These are phyloP conservation scores for Pogonocichla stellata DNA, from an alignment of 2,113 vertebrate species.

Conservation along the genomic window DNA sequence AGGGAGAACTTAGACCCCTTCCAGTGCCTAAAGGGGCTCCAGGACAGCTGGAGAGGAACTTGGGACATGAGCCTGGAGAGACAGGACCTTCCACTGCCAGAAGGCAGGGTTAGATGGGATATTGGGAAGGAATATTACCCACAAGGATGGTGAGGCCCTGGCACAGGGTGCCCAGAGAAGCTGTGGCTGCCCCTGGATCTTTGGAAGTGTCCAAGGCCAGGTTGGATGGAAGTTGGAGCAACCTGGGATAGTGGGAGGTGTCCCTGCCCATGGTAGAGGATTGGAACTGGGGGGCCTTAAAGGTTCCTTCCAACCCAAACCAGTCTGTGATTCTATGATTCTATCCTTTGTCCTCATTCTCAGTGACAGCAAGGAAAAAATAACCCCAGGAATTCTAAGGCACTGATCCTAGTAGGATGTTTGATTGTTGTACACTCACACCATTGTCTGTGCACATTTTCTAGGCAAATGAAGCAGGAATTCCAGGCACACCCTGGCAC, in stretches of 20 bases:
- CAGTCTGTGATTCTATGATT: neutral
- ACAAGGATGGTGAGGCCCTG: fast-evolving
- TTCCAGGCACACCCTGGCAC: neutral
- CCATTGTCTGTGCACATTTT: neutral
- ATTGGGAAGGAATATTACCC: neutral
- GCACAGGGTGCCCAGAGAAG: neutral
- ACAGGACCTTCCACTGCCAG: neutral
- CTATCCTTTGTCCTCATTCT: neutral
- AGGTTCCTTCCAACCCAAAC: neutral
- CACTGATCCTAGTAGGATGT: neutral
- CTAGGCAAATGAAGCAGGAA: neutral
- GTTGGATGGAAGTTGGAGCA: neutral
- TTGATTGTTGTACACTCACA: neutral
- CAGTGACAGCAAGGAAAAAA: neutral
- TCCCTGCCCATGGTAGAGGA: neutral
- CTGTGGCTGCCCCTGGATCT: neutral
- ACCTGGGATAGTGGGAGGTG: neutral
- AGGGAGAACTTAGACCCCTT: neutral
- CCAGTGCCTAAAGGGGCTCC: neutral
- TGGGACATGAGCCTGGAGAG: neutral
- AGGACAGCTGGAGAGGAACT: neutral
- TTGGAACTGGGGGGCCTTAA: neutral
- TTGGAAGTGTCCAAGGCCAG: neutral
- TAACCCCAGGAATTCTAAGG: neutral
- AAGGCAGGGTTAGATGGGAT: neutral